A percentile compares a stretch with the other conserved stretches of the same genome.
These are phyloP conservation scores for Xestia sexstrigata DNA, from an alignment of 2,888 invertebrate genomes.

Conservation along the genomic window DNA sequence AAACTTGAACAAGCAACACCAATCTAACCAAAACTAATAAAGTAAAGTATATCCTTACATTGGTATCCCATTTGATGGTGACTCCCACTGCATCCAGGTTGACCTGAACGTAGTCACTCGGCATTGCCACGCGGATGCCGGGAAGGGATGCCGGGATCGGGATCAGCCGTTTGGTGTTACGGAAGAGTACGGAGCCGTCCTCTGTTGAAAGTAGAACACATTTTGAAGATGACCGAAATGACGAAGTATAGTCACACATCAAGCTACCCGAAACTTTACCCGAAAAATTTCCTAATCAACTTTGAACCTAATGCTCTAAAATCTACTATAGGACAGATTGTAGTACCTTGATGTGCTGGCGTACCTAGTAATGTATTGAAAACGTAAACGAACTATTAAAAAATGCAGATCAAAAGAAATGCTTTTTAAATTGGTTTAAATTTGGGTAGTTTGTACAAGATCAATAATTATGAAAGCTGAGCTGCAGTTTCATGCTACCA, in stretches of 20 bases:
- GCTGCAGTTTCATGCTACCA: not conserved
- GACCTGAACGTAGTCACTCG: constrained; percentile 93
- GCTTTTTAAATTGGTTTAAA: not conserved
- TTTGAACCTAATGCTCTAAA: too few species aligned
- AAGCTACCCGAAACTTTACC: too few species aligned
- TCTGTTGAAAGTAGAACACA: constrained; percentile 76
- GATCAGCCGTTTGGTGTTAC: constrained; percentile 88
- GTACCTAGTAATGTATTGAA: not conserved
- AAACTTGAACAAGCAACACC: not conserved
- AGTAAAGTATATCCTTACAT: constrained; percentile 82
- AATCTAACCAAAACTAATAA: constrained; percentile 27
- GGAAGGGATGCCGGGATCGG: constrained; percentile 94
- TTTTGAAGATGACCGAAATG: not conserved
- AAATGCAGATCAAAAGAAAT: not conserved
- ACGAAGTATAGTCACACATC: too few species aligned
- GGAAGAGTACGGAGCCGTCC: constrained; percentile 89
- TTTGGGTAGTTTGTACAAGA: not conserved
- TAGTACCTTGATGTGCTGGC: too few species aligned
- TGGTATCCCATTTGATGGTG: constrained; percentile 94
- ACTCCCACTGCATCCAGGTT: constrained; percentile 93
- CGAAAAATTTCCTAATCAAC: too few species aligned
- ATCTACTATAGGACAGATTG: too few species aligned
- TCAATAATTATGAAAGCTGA: not conserved
- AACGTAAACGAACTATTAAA: not conserved
- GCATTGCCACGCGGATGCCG: constrained; percentile 93